Conservation (phyloP, 2,113 vertebrate species). For the Zonotrichia leucophrys region DNA sequence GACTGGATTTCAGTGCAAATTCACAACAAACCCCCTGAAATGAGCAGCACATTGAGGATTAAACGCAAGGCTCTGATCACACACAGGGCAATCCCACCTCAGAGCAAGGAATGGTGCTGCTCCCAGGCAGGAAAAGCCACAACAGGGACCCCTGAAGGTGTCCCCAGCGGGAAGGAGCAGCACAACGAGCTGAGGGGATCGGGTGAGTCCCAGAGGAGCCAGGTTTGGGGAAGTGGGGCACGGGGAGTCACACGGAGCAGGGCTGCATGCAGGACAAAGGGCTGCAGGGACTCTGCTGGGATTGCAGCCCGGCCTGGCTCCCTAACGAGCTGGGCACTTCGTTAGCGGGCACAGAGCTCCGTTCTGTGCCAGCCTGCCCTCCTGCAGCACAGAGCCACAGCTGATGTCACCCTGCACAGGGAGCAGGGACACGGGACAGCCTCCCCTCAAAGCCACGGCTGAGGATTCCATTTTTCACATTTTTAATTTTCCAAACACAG, state of each 20-base stretch:
- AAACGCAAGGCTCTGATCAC: background rate
- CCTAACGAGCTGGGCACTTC: background rate
- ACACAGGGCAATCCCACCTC: background rate
- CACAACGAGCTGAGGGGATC: background rate
- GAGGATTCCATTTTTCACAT: background rate
- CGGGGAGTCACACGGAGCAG: background rate
- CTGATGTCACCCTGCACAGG: background rate
- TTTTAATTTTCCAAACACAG: background rate
- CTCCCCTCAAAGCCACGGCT: background rate
- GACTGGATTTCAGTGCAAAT: background rate
- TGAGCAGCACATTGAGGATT: background rate
- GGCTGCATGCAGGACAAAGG: background rate
- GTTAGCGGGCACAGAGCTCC: slow-evolving; percentile 21
- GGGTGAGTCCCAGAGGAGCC: background rate
- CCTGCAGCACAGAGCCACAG: background rate
- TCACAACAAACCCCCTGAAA: background rate
- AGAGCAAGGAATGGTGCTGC: accelerated
- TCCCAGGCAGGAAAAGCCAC: background rate
- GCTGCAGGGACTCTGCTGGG: background rate
- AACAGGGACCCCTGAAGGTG: background rate
- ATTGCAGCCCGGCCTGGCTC: background rate
- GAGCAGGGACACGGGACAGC: background rate
- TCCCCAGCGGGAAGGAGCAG: background rate
- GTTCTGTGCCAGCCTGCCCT: background rate
- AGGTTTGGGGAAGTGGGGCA: background rate